A percentile compares a stretch with the other conserved stretches of the same genome.
Evolutionary conservation across 2,888 invertebrate genomes (phyloP).

Genomic region (Scaptomyza cyrtandrae): DNA sequence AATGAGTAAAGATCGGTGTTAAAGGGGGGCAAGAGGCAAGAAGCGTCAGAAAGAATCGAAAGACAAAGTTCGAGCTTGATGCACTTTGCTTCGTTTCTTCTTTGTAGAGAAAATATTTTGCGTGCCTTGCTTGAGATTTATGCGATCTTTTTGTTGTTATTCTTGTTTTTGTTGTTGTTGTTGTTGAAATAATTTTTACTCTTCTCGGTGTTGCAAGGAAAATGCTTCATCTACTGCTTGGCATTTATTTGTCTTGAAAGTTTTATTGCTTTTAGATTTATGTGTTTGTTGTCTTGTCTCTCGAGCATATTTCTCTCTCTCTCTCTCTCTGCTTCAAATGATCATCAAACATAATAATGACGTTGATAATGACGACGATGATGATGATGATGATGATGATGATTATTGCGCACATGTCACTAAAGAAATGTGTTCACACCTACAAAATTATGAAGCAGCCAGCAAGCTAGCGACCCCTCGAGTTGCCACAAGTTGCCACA

Average conservation of each 20-base stretch:
- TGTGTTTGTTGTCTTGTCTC: slow-evolving; percentile 55
- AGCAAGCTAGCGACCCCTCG: slow-evolving; percentile 26
- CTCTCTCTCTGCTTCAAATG: not conserved
- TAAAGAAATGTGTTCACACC: slow-evolving; percentile 67
- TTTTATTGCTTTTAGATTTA: slow-evolving; percentile 83
- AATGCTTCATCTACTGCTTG: slow-evolving; percentile 63
- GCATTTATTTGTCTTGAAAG: slow-evolving; percentile 83
- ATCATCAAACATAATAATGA: slow-evolving; percentile 23
- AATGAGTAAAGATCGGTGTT: not conserved
- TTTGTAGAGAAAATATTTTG: slow-evolving; percentile 66
- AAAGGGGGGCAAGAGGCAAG: no score
- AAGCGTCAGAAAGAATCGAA: no score
- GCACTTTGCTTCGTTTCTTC: slow-evolving; percentile 21
- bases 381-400: not conserved
- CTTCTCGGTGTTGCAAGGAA: slow-evolving; percentile 8
- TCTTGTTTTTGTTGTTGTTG: no score
- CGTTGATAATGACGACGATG: not conserved
- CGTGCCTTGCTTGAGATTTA: slow-evolving; percentile 69
- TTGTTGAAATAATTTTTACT: slow-evolving; percentile 34
- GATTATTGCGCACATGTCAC: slow-evolving; percentile 55
- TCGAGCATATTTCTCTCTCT: not conserved
- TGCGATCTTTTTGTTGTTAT: no score
- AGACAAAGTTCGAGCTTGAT: not conserved
- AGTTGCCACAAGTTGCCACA: slow-evolving; percentile 20
- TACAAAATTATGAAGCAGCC: slow-evolving; percentile 56